These are phyloP conservation scores for Mythimna vitellina DNA, from an alignment of 2,888 invertebrate species.

Conservation along the genomic window DNA sequence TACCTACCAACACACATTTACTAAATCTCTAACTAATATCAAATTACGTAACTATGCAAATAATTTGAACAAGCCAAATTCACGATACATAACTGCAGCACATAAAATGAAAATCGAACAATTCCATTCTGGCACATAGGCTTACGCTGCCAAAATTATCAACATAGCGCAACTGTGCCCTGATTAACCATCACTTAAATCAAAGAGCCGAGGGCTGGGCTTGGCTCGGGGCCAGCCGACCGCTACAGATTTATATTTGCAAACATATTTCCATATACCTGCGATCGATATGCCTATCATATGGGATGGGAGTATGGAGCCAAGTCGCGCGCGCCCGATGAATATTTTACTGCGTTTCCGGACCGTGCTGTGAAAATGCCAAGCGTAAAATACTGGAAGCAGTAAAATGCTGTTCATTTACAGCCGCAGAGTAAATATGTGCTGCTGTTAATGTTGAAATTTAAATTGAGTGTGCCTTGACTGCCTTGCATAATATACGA, in stretches of 20 bases:
- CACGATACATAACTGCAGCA: slow-evolving; percentile 23
- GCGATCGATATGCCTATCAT: slow-evolving; percentile 65
- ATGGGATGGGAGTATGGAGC: slow-evolving; percentile 51
- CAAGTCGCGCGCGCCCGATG: slow-evolving; percentile 57
- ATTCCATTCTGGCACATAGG: slow-evolving; percentile 26
- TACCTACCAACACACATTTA: background rate
- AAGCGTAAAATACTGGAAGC: slow-evolving; percentile 40
- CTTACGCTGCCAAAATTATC: slow-evolving; percentile 55
- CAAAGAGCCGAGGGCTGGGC: slow-evolving; percentile 65
- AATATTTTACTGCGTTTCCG: slow-evolving; percentile 59
- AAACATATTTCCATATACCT: slow-evolving; percentile 74
- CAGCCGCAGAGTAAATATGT: slow-evolving; percentile 26
- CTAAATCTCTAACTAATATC: background rate
- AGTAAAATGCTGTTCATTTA: slow-evolving; percentile 55
- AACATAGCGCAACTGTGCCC: slow-evolving; percentile 58
- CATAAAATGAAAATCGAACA: slow-evolving; percentile 30
- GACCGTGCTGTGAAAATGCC: slow-evolving; percentile 50
- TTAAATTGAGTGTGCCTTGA: slow-evolving; percentile 34
- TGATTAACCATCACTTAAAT: slow-evolving; percentile 76
- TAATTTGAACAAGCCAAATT: slow-evolving; percentile 3
- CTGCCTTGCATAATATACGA: slow-evolving; percentile 33
- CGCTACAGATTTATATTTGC: slow-evolving; percentile 80
- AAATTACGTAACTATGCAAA: slow-evolving; percentile 7
- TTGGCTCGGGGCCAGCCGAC: slow-evolving; percentile 81
- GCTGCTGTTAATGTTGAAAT: slow-evolving; percentile 32